Conservation (phyloP, 2,888 invertebrate genomes). For the Eupithecia tripunctaria region DNA sequence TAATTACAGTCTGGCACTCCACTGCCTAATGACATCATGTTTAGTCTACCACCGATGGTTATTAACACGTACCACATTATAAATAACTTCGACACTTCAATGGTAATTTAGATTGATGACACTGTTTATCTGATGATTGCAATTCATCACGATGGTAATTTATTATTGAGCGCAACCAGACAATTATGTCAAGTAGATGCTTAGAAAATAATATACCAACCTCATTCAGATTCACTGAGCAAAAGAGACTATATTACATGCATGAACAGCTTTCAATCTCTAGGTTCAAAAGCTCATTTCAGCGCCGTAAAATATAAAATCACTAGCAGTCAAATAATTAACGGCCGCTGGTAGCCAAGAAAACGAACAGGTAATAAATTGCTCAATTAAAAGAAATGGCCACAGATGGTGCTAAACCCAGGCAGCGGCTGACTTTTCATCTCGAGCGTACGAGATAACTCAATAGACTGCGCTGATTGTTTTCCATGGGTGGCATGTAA, state of each 20-base stretch:
- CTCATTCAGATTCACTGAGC: neutral
- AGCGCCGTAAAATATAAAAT: neutral
- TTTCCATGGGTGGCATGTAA: conserved; percentile 43
- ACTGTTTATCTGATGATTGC: conserved; percentile 53
- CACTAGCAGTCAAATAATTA: conserved; percentile 17
- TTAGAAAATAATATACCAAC: conserved; percentile 1
- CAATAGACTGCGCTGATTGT: conserved; percentile 30
- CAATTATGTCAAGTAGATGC: conserved; percentile 25
- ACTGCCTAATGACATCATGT: conserved; percentile 61
- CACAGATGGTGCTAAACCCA: conserved; percentile 23
- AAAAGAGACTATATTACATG: neutral
- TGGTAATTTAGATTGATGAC: conserved; percentile 56
- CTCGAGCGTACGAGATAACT: conserved; percentile 8
- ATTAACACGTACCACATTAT: conserved; percentile 55
- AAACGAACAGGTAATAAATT: conserved; percentile 35
- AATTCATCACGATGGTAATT: conserved; percentile 31
- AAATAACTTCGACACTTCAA: conserved; percentile 55
- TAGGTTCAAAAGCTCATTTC: conserved; percentile 4
- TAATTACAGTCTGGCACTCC: conserved; percentile 22
- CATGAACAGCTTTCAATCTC: neutral
- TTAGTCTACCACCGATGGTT: conserved; percentile 58
- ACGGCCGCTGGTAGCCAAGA: conserved; percentile 21
- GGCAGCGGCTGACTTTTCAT: conserved; percentile 12
- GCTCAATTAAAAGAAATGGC: conserved; percentile 33
- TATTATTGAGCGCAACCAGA: conserved; percentile 28